A percentile compares a stretch with the other conserved stretches of the same genome.
phyloP scores from a whole-genome alignment of 2,113 vertebrate genomes.

The Crotalus tigris region DNA sequence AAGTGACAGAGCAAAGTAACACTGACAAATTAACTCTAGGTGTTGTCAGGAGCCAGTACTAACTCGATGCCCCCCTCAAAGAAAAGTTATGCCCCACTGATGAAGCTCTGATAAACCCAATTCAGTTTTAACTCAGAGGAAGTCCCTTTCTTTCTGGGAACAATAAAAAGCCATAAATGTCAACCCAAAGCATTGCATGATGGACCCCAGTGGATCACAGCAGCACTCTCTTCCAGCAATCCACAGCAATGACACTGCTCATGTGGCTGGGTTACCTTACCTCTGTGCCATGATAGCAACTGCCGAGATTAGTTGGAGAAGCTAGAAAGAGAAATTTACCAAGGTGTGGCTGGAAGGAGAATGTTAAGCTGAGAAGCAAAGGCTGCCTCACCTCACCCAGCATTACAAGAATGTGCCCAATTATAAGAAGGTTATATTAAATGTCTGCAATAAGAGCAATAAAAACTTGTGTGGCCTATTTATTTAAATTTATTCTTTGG shows the following conservation, averaged over 20 bases:
- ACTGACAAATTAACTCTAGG: background rate
- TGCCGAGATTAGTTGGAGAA: conserved; percentile 25
- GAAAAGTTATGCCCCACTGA: background rate
- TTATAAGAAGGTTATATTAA: background rate
- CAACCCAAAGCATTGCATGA: accelerated
- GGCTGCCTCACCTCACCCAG: background rate
- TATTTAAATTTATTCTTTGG: background rate
- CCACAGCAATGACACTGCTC: background rate
- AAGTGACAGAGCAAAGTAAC: background rate
- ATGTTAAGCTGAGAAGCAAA: background rate
- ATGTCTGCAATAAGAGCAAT: background rate
- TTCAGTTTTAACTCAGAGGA: background rate
- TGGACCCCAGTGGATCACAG: accelerated
- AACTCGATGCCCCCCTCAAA: background rate
- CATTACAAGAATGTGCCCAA: background rate
- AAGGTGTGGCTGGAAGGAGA: background rate
- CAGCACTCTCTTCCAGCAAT: background rate
- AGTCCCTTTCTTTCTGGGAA: background rate
- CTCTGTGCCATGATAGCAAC: background rate
- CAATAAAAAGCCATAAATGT: accelerated
- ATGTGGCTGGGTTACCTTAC: conserved; percentile 18
- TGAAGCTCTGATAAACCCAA: background rate
- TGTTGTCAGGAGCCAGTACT: background rate
- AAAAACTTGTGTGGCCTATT: background rate
- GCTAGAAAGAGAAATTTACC: conserved; percentile 24